phyloP scores from a whole-genome alignment of 2,113 vertebrate species.

The Platysteira castanea region DNA sequence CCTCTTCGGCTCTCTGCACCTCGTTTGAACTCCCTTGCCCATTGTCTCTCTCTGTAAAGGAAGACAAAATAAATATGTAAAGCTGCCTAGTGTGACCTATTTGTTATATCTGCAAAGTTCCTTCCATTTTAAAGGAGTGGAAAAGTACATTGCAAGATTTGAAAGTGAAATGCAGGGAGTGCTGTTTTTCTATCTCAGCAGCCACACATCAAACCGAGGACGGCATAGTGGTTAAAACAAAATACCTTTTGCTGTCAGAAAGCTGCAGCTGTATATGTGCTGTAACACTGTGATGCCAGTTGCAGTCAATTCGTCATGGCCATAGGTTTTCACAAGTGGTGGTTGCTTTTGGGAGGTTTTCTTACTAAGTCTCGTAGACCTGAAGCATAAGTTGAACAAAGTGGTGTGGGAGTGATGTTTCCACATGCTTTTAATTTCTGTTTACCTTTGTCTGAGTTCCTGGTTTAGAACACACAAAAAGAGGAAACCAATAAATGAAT shows the following conservation, averaged over 20 bases:
- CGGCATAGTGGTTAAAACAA: background rate
- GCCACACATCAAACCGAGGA: background rate
- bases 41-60: background rate
- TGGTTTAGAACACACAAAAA: background rate
- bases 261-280: background rate
- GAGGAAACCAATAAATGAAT: background rate
- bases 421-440: background rate
- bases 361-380: background rate
- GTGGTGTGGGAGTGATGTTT: background rate
- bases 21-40: background rate
- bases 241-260: background rate
- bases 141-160: background rate
- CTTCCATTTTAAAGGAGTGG: background rate
- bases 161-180: background rate
- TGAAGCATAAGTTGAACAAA: background rate
- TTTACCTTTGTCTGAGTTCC: background rate
- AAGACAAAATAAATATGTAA: background rate
- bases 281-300: background rate
- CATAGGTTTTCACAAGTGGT: background rate
- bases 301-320: background rate
- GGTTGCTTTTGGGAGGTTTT: background rate
- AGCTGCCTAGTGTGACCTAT: background rate
- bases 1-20: conserved; percentile 1
- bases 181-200: background rate
- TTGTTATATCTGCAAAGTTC: background rate